Base-by-base conservation (phyloP, 2,797 vertebrate species). In the Channallabes apus region DNA sequence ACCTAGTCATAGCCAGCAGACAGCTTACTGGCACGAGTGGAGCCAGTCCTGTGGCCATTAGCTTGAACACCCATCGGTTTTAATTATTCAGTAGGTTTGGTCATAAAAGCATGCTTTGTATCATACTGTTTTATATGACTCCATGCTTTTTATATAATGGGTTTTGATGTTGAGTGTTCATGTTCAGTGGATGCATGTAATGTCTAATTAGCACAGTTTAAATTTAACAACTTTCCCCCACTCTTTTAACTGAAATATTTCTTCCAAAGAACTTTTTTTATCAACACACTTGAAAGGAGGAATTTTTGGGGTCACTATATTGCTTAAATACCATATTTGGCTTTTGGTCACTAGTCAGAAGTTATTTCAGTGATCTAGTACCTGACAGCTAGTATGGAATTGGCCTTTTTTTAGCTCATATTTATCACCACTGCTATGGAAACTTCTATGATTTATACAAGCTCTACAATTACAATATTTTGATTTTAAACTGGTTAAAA, bases 111-210 rank as follows among this genome's bases (percentile, higher is more conserved):
- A 92, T 88, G 85, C 87, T 90, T 92, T 90, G 87, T 92, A 92
- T 92, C 92, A 91, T 35, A 91, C 92, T 92, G 93, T 94, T 96
- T 96, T 94, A 95, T 93, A 85, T 91, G 88, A 89, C 90, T 84
- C 85, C 86, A 86, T 92, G 88, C 58, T 92, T 96, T 95, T 95
- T 93, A 94, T 95, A 90, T 91, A 93, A 94, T 92, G 93, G 91
- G 88, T 94, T 94, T 94, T 94, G 87, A 90, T 92, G 94, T 83
- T 56, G 58, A 65, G 82, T 62, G 71, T 76, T 83, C 82, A 84
- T 88, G 88, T 91, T 91, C 93, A 94, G 91, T 93, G 91, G 86
- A 92, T 91, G 86, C 90, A 91, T 91, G 90, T 92, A 88, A 90
- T 82, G 84, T 91, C 92, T 93, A 92, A 94, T 94, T 93, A 93